A percentile compares a stretch with the other conserved stretches of the same genome.
Evolutionary conservation across 2,888 invertebrate species (phyloP).

Genomic region (Phengaris arion): DNA sequence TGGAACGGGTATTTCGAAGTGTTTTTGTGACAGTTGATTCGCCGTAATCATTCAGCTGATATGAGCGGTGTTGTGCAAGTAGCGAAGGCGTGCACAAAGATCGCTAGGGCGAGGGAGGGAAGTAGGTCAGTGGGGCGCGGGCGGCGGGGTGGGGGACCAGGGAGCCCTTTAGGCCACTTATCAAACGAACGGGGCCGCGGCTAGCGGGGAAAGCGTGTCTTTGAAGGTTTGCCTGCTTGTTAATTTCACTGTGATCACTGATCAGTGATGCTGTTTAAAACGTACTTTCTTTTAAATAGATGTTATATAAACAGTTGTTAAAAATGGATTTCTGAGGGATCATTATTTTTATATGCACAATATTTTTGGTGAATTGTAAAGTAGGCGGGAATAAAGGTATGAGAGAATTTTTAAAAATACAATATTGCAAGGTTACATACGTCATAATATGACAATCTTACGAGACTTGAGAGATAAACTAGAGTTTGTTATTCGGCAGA

Average conservation of each 20-base stretch:
- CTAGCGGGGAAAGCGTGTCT: constrained; percentile 70
- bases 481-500: too few species aligned
- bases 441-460: too few species aligned
- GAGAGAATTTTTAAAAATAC: too few species aligned
- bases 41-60: constrained; percentile 73
- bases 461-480: too few species aligned
- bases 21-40: constrained; percentile 42
- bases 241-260: constrained; percentile 42
- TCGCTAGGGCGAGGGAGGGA: constrained; percentile 67
- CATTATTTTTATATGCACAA: background rate
- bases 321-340: background rate
- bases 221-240: constrained; percentile 57
- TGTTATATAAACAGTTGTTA: background rate
- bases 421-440: too few species aligned
- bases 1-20: constrained; percentile 7
- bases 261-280: constrained; percentile 38
- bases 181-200: constrained; percentile 56
- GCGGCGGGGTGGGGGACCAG: constrained; percentile 57
- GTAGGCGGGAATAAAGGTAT: background rate
- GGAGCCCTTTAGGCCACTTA: constrained; percentile 77
- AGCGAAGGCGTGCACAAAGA: constrained; percentile 71
- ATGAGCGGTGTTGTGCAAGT: constrained; percentile 72
- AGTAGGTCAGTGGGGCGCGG: constrained; percentile 47
- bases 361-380: background rate
- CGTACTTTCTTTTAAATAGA: background rate